A percentile compares a stretch with the other conserved stretches of the same genome.
Evolutionary conservation across 2,888 invertebrate species (phyloP).

Genomic region (Agrotis clavis): DNA sequence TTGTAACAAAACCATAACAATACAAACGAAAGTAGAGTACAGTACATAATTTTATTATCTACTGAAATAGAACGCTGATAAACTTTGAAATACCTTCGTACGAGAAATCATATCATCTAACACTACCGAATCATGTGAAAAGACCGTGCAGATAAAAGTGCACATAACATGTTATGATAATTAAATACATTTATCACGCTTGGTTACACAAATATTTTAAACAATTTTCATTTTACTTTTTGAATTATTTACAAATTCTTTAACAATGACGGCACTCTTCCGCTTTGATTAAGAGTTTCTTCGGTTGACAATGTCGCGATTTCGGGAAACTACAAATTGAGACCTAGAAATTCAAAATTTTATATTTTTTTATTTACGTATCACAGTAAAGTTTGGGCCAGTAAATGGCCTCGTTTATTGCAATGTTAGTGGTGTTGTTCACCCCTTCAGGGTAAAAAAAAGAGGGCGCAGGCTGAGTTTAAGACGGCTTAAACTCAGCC

Average conservation of each 20-base stretch:
- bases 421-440: no score
- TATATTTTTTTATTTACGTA: no score
- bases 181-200: conserved; percentile 7
- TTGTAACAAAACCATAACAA: not conserved
- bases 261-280: no score
- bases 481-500: no score
- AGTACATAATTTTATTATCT: not conserved
- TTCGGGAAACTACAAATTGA: no score
- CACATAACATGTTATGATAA: not conserved
- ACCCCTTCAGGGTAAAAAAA: no score
- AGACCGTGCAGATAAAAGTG: conserved; percentile 22
- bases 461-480: no score
- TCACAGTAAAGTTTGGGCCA: no score
- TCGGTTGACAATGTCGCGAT: no score
- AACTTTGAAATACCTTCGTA: not conserved
- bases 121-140: conserved; percentile 26
- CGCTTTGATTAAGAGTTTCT: not conserved
- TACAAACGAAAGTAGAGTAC: not conserved
- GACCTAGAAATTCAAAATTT: no score
- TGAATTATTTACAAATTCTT: not conserved
- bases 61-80: conserved; percentile 28
- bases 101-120: conserved; percentile 9
- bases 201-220: not conserved
- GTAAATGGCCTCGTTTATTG: no score
- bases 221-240: not conserved